Evolutionary conservation across 2,113 vertebrate genomes (phyloP).

Genomic region (Zootoca vivipara): DNA sequence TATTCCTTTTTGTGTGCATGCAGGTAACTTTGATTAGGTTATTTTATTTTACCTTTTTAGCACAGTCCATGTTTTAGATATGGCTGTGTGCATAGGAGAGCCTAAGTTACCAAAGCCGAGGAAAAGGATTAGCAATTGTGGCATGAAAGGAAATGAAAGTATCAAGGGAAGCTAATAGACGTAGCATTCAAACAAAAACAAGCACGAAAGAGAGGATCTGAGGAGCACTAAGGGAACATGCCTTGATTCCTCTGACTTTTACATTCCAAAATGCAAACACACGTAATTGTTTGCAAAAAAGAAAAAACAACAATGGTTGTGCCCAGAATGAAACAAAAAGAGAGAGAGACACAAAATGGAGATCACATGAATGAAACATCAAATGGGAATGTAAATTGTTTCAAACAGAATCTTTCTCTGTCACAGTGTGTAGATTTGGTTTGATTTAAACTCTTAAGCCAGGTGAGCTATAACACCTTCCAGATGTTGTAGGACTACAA

Average conservation of each 20-base stretch:
- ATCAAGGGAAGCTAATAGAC: background rate
- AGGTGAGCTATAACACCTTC: no score
- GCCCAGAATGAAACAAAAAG: background rate
- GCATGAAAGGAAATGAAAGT: background rate
- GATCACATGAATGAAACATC: constrained; percentile 28
- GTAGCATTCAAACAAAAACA: background rate
- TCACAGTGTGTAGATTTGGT: accelerated
- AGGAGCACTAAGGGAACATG: background rate
- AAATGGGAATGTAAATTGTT: constrained; percentile 33
- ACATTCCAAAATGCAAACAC: constrained; percentile 49
- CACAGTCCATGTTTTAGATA: background rate
- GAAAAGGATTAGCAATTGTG: background rate
- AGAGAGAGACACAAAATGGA: constrained; percentile 13
- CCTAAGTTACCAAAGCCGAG: background rate
- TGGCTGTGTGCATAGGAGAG: background rate
- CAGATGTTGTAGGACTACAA: no score
- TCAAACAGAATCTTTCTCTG: constrained; percentile 2
- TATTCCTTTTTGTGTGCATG: background rate
- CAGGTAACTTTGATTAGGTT: background rate
- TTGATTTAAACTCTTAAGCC: background rate
- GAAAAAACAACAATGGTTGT: accelerated
- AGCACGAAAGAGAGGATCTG: background rate
- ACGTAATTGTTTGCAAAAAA: constrained; percentile 30
- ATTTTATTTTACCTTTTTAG: background rate
- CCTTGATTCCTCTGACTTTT: constrained; percentile 17